Percentiles rank a stretch among this genome's conserved stretches.
Evolutionary conservation across 1,140 invertebrate genomes (phyloP).

Genomic region (Anastrepha ludens): DNA sequence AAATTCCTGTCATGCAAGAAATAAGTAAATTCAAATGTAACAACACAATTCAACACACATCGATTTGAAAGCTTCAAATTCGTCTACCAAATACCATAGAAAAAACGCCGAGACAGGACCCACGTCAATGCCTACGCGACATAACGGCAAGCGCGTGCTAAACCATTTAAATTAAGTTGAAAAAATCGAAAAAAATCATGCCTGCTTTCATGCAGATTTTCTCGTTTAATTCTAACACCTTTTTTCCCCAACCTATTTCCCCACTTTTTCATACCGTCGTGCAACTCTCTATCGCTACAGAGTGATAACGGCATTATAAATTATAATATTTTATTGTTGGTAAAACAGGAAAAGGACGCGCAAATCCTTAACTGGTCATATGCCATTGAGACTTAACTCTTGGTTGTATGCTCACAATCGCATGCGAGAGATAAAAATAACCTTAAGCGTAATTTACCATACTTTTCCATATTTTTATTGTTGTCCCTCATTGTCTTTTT

Average conservation of each 20-base stretch:
- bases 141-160: neutral
- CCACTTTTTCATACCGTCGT: neutral
- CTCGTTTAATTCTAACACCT: neutral
- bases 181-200: neutral
- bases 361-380: slow-evolving; percentile 16
- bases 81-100: too few species aligned
- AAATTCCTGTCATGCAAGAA: neutral
- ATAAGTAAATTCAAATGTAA: neutral
- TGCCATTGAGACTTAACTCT: neutral
- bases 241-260: neutral
- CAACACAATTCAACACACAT: neutral
- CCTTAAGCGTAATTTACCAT: neutral
- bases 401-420: neutral
- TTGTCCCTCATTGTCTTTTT: neutral
- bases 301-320: slow-evolving; percentile 54
- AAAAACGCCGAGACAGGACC: too few species aligned
- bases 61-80: too few species aligned
- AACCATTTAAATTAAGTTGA: slow-evolving; percentile 16
- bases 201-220: neutral
- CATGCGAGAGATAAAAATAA: neutral
- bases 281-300: slow-evolving; percentile 16
- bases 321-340: slow-evolving; percentile 57
- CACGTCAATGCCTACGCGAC: neutral
- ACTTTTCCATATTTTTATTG: neutral
- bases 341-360: neutral